Base-by-base conservation (phyloP, 2,888 invertebrate species). In the Perithous albicinctus region DNA sequence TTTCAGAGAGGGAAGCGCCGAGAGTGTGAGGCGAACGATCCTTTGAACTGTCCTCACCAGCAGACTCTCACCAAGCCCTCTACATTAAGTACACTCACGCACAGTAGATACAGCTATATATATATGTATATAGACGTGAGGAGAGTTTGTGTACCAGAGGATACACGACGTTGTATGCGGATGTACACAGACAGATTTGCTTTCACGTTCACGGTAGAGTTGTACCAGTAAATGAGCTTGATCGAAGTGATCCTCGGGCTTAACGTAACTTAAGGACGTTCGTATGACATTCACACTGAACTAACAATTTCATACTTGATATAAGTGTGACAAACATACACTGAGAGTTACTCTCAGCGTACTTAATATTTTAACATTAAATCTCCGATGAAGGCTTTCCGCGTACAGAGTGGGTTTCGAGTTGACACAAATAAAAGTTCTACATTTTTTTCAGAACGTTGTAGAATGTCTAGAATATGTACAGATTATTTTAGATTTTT, bases 161-260 rank as follows among this genome's bases (percentile, higher is more conserved):
- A 41, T n/a, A 18, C 26, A 10, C 20, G 23, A 43, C 15, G 1
- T n/a, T 32, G 48, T 51, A 38, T 48, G 15, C 61, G 41, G 41
- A n/a, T 61, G 6, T 18, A 41, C 54, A 54, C 41, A 20, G 41
- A 8, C 54, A 54, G 48, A 64, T 66, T 76, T 66, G 35, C 70
- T 51, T 35, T 59, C 29, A n/a, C n/a, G n/a, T 15, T 38, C 48
- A 29, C 29, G 41, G 12, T 10, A 8, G 35, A 26, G 67, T 35
- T 56, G 75, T 63, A 43, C 41, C 72, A 12, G 80, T 56, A 63
- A 78, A 77, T 61, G 70, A 78, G 56, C 70, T 82, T 82, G 81
- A 82, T 81, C 69, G 74, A 81, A 63, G 78, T 29, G 63, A 78
- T 59, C n/a, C 61, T 46, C 18, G 64, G 56, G 67, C 41, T 77